Evolutionary conservation across 2,888 invertebrate genomes (phyloP).

Genomic region (Tachina fera): DNA sequence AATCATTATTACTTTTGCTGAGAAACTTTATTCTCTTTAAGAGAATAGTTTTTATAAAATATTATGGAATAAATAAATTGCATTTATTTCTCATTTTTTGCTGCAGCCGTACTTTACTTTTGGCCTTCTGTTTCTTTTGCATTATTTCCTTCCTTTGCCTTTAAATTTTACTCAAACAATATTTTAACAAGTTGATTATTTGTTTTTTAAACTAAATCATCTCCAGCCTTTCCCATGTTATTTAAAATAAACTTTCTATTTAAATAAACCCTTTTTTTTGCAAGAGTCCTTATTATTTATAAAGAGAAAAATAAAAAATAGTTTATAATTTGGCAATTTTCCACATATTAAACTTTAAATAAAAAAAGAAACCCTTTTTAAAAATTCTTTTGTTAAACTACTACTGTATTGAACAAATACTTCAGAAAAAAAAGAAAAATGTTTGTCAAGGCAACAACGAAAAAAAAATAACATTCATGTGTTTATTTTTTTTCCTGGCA

Average conservation of each 20-base stretch:
- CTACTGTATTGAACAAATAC: not conserved
- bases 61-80: too few relatives aligned
- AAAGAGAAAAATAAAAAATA: slow-evolving; percentile 28
- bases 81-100: too few relatives aligned
- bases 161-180: too few relatives aligned
- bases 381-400: slow-evolving; percentile 26
- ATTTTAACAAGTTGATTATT: too few relatives aligned
- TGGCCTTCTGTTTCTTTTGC: too few relatives aligned
- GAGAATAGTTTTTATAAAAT: too few relatives aligned
- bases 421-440: slow-evolving; percentile 3
- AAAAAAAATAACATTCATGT: slow-evolving; percentile 11
- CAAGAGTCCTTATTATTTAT: not conserved
- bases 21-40: too few relatives aligned
- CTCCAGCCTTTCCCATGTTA: not conserved
- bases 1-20: too few relatives aligned
- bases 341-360: slow-evolving; percentile 60
- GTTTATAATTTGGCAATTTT: slow-evolving; percentile 69
- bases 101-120: too few relatives aligned
- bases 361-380: slow-evolving; percentile 50
- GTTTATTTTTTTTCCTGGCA: not conserved
- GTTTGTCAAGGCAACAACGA: not conserved
- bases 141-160: too few relatives aligned
- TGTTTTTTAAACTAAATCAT: too few relatives aligned
- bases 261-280: slow-evolving; percentile 11
- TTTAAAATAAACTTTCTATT: not conserved